These are phyloP conservation scores for Takifugu bimaculatus DNA, from an alignment of 2,113 vertebrate genomes.

Conservation along the genomic window DNA sequence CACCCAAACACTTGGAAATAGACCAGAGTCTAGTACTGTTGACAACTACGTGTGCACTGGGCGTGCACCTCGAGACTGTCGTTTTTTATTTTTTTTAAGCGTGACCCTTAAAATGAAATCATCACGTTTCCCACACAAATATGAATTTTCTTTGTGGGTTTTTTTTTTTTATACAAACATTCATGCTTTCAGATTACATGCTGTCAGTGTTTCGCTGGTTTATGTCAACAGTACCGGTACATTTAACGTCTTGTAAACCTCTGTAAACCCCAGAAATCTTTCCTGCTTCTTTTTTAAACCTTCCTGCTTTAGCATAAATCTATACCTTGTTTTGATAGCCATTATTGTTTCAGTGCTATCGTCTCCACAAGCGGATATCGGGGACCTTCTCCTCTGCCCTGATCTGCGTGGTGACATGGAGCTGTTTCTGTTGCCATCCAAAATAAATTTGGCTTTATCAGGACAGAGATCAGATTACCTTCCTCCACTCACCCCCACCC, in stretches of 20 bases:
- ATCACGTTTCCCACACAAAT: background rate
- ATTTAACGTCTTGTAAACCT: constrained; percentile 13
- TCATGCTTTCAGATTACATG: background rate
- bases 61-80: too few relatives aligned
- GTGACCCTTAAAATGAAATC: constrained; percentile 7
- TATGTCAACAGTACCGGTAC: background rate
- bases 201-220: constrained; percentile 8
- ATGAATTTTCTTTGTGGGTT: background rate
- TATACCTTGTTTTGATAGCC: background rate
- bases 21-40: constrained; percentile 10
- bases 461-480: constrained; percentile 62
- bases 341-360: background rate
- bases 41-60: background rate
- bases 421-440: constrained; percentile 68
- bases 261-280: constrained; percentile 1
- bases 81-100: constrained; percentile 14
- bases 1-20: constrained; percentile 48
- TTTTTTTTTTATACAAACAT: background rate
- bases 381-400: constrained; percentile 9
- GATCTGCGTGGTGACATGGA: constrained; percentile 60
- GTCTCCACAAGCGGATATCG: background rate
- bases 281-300: background rate
- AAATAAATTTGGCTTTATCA: constrained; percentile 72
- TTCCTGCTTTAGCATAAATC: background rate
- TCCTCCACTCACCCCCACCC: background rate